Percentiles rank a stretch among this genome's conserved stretches.
Conservation (phyloP, 2,113 vertebrate species). For the Chionodraco myersi region DNA sequence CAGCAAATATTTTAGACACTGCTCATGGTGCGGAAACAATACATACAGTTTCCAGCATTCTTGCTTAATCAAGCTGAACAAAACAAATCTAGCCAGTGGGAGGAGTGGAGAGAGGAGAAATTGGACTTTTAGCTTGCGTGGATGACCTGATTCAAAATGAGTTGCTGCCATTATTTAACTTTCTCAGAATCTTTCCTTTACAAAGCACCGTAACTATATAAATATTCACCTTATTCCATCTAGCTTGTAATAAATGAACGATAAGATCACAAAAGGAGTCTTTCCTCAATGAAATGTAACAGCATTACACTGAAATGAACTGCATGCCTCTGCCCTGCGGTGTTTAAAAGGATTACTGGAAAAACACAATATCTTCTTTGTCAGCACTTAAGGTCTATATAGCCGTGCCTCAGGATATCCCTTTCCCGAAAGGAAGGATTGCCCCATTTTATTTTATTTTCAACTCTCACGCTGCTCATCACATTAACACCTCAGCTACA, state of each 20-base stretch:
- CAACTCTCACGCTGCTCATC: slow-evolving; percentile 77
- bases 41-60: slow-evolving; percentile 79
- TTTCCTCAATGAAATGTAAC: slow-evolving; percentile 64
- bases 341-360: slow-evolving; percentile 82
- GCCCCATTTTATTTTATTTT: slow-evolving; percentile 68
- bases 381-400: slow-evolving; percentile 87
- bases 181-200: slow-evolving; percentile 21
- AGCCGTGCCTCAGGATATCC: slow-evolving; percentile 86
- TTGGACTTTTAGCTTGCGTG: slow-evolving; percentile 42
- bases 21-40: slow-evolving; percentile 83
- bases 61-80: slow-evolving; percentile 82
- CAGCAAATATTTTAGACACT: slow-evolving; percentile 83
- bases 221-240: slow-evolving; percentile 51
- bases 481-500: slow-evolving; percentile 74
- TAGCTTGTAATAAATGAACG: slow-evolving; percentile 60
- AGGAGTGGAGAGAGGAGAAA: slow-evolving; percentile 30
- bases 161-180: slow-evolving; percentile 48
- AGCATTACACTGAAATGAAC: slow-evolving; percentile 72
- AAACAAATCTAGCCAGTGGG: slow-evolving; percentile 77
- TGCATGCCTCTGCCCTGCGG: slow-evolving; percentile 73
- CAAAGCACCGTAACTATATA: slow-evolving; percentile 23
- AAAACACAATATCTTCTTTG: slow-evolving; percentile 87
- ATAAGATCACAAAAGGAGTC: slow-evolving; percentile 62
- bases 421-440: slow-evolving; percentile 84
- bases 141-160: slow-evolving; percentile 58